Conservation (phyloP, 2,888 invertebrate species). For the Drosophila antonietae region DNA sequence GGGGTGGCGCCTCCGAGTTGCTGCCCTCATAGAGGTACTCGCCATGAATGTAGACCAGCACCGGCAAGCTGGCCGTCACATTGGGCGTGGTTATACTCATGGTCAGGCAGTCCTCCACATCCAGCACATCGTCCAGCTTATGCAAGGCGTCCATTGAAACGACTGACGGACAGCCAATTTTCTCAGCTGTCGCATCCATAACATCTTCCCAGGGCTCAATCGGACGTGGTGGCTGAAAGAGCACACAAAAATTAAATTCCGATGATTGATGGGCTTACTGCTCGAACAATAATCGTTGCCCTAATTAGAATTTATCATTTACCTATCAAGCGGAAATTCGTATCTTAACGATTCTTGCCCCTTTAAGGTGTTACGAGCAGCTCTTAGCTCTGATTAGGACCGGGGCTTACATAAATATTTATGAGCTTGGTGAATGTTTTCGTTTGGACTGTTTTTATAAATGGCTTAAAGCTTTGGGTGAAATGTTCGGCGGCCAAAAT, state of each 20-base stretch:
- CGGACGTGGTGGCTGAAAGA: slow-evolving; percentile 79
- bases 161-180: slow-evolving; percentile 82
- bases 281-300: neutral
- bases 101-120: slow-evolving; percentile 83
- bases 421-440: slow-evolving; percentile 9
- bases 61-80: slow-evolving; percentile 78
- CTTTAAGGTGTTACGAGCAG: neutral
- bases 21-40: slow-evolving; percentile 84
- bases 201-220: slow-evolving; percentile 81
- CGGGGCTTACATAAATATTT: slow-evolving; percentile 23
- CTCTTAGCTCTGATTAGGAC: neutral
- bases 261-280: neutral
- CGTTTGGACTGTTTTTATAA: neutral
- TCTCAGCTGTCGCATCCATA: slow-evolving; percentile 79
- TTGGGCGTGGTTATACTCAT: slow-evolving; percentile 82
- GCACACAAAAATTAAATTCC: slow-evolving; percentile 3
- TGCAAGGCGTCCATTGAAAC: slow-evolving; percentile 71
- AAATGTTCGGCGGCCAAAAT: neutral
- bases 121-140: slow-evolving; percentile 70
- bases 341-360: neutral
- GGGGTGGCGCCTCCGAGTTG: slow-evolving; percentile 83
- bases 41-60: slow-evolving; percentile 85
- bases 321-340: slow-evolving; percentile 5
- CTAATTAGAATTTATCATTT: slow-evolving; percentile 10
- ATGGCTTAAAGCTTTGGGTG: neutral